phyloP scores from a whole-genome alignment of 2,888 invertebrate species.

The Criorhina ranunculi region DNA sequence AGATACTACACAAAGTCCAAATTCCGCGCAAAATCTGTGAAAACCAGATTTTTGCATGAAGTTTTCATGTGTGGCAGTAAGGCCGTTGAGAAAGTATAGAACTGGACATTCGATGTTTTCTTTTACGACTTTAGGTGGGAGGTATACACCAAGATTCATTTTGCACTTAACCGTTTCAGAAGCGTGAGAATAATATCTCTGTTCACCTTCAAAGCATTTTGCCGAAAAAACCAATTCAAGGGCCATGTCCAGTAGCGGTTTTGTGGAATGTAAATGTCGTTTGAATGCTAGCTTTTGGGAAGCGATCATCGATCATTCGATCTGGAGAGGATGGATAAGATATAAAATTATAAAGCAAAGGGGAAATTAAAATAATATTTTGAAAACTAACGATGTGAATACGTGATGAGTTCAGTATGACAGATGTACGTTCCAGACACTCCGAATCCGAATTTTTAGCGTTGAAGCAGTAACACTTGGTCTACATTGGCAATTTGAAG shows the following conservation, averaged over 20 bases:
- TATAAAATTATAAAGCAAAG: too few species aligned
- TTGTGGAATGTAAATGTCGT: not conserved
- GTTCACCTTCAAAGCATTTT: slow-evolving; percentile 82
- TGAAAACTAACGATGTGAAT: too few species aligned
- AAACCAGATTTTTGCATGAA: slow-evolving; percentile 97
- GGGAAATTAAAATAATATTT: too few species aligned
- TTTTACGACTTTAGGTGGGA: slow-evolving; percentile 89
- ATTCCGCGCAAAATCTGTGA: slow-evolving; percentile 94
- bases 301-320: too few species aligned
- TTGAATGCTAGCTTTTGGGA: not conserved
- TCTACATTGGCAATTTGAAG: too few species aligned
- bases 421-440: too few species aligned
- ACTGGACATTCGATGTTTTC: slow-evolving; percentile 88
- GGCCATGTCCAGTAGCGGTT: slow-evolving; percentile 1
- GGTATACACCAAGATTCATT: slow-evolving; percentile 96
- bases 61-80: slow-evolving; percentile 97
- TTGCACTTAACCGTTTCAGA: slow-evolving; percentile 90
- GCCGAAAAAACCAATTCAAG: slow-evolving; percentile 79
- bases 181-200: slow-evolving; percentile 82
- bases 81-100: slow-evolving; percentile 95
- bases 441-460: too few species aligned
- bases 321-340: too few species aligned
- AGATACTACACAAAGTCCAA: slow-evolving; percentile 94
- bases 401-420: too few species aligned
- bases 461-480: too few species aligned